Percentiles rank a stretch among this genome's conserved stretches.
Evolutionary conservation across 2,797 vertebrate species (phyloP).

Genomic region (Pangasius mekongensis): DNA sequence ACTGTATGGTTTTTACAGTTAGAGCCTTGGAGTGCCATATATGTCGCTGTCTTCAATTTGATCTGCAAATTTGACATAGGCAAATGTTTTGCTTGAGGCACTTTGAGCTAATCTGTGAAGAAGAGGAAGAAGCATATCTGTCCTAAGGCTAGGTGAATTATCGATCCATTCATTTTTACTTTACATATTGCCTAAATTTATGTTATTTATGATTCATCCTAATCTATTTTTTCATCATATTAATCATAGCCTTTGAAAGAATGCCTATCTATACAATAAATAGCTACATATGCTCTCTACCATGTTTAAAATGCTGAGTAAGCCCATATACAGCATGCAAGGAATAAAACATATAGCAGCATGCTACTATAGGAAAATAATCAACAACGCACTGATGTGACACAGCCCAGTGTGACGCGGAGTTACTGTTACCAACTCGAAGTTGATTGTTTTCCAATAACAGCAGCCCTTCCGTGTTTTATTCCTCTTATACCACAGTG

Average conservation of each 20-base stretch:
- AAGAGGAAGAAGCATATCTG: not conserved
- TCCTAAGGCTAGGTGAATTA: not conserved
- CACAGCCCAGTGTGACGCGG: not conserved
- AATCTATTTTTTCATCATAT: not conserved
- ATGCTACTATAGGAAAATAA: not conserved
- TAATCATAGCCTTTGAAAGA: not conserved
- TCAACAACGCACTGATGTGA: not conserved
- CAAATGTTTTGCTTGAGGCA: not conserved
- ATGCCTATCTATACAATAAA: not conserved
- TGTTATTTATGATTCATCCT: not conserved
- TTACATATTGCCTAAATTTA: not conserved
- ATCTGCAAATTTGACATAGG: not conserved
- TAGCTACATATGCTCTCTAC: not conserved
- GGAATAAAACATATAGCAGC: not conserved
- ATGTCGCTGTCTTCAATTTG: not conserved
- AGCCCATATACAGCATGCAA: not conserved
- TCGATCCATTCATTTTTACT: not conserved
- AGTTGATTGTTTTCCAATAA: not conserved
- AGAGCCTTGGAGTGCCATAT: not conserved
- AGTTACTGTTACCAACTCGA: not conserved
- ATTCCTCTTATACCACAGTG: not conserved
- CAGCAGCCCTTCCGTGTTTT: not conserved
- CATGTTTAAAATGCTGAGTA: not conserved
- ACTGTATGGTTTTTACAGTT: not conserved
- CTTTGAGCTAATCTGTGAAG: not conserved